Percentiles rank a stretch among this genome's conserved stretches.
These are phyloP conservation scores for Pomatorhinus ruficollis DNA, from an alignment of 2,113 vertebrate species.

Conservation along the genomic window DNA sequence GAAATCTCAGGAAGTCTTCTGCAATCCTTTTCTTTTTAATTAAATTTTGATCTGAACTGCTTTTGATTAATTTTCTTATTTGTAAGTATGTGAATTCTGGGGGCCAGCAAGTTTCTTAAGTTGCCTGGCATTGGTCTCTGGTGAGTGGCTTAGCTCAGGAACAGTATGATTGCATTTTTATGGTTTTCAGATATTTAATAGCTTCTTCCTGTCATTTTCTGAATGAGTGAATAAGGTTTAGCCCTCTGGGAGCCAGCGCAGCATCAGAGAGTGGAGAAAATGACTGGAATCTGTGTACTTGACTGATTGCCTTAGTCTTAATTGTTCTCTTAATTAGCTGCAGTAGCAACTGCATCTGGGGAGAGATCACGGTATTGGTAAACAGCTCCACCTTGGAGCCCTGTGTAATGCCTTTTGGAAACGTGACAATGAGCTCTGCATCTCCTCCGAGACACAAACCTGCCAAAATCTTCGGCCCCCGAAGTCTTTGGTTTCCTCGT, in stretches of 20 bases:
- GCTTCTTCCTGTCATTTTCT: conserved; percentile 87
- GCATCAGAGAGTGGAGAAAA: conserved; percentile 76
- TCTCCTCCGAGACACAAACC: conserved; percentile 75
- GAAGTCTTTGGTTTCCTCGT: conserved; percentile 54
- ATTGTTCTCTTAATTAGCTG: conserved; percentile 99
- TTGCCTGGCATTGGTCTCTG: conserved; percentile 76
- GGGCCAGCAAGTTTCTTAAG: conserved; percentile 76
- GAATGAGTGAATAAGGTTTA: conserved; percentile 82
- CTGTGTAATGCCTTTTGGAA: conserved; percentile 82
- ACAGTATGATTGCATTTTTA: conserved; percentile 83
- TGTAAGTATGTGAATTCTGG: conserved; percentile 77
- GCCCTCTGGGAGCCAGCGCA: conserved; percentile 77
- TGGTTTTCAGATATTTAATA: conserved; percentile 88
- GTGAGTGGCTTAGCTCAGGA: conserved; percentile 78
- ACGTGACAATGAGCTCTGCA: conserved; percentile 76
- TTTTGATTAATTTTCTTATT: conserved; percentile 84
- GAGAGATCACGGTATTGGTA: conserved; percentile 84
- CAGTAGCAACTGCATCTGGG: conserved; percentile 88
- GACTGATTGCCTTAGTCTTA: conserved; percentile 90
- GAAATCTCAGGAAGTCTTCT: conserved; percentile 66
- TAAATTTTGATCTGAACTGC: conserved; percentile 81
- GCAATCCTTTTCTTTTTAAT: conserved; percentile 76
- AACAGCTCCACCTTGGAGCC: conserved; percentile 85
- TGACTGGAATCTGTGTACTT: conserved; percentile 80
- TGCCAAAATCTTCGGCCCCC: conserved; percentile 77